A percentile compares a stretch with the other conserved stretches of the same genome.
Conservation (phyloP, 1,140 invertebrate species). For the Leptinotarsa defecta region DNA sequence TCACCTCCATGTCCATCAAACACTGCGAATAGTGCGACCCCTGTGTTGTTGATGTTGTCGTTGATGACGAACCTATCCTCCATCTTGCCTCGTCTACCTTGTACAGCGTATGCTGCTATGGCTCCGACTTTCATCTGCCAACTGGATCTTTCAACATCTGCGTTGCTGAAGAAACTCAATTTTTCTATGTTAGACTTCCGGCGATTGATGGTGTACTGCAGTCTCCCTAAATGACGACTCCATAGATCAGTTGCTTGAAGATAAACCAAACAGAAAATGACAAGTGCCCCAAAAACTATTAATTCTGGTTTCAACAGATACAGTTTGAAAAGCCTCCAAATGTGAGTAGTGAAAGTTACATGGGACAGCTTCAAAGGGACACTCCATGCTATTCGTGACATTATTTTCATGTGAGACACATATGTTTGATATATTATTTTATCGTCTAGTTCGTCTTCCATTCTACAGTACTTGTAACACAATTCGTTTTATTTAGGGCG, state of each 20-base stretch:
- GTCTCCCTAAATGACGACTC: slow-evolving; percentile 73
- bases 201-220: slow-evolving; percentile 70
- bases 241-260: slow-evolving; percentile 79
- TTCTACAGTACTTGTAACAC: slow-evolving; percentile 50
- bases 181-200: slow-evolving; percentile 61
- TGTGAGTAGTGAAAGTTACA: slow-evolving; percentile 63
- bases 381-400: slow-evolving; percentile 76
- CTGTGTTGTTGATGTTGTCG: slow-evolving; percentile 74
- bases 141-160: slow-evolving; percentile 65
- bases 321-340: slow-evolving; percentile 73
- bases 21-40: slow-evolving; percentile 85
- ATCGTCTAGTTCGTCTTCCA: slow-evolving; percentile 89
- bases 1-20: slow-evolving; percentile 96
- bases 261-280: slow-evolving; percentile 73
- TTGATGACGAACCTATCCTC: slow-evolving; percentile 89
- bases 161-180: slow-evolving; percentile 61
- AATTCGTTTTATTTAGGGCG: slow-evolving; percentile 28
- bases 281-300: slow-evolving; percentile 66
- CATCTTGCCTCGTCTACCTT: slow-evolving; percentile 87
- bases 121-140: slow-evolving; percentile 78
- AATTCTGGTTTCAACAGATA: slow-evolving; percentile 80
- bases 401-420: slow-evolving; percentile 78
- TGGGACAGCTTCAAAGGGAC: slow-evolving; percentile 67
- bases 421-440: slow-evolving; percentile 84
- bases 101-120: slow-evolving; percentile 84